Evolutionary conservation across 1,140 invertebrate genomes (phyloP).

Genomic region (Formica selysi): DNA sequence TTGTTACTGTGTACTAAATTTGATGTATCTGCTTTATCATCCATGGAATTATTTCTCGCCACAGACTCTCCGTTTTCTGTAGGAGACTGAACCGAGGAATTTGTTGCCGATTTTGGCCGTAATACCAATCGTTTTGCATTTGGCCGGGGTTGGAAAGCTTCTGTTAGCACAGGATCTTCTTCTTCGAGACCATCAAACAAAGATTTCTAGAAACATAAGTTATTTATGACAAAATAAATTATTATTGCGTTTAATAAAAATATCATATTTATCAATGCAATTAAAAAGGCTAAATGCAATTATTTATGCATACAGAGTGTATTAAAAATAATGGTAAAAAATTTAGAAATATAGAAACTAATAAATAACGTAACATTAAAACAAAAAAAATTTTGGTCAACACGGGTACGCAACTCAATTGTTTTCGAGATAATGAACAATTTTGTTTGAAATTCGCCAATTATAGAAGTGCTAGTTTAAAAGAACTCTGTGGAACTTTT

Average conservation of each 20-base stretch:
- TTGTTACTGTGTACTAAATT: conserved; percentile 54
- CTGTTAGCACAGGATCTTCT: conserved; percentile 88
- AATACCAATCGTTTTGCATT: conserved; percentile 89
- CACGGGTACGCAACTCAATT: too few species aligned
- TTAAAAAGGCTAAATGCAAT: too few species aligned
- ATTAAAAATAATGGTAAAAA: too few species aligned
- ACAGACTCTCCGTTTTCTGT: conserved; percentile 70
- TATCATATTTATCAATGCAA: background rate
- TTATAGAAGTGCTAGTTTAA: too few species aligned
- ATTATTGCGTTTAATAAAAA: background rate
- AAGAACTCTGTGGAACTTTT: too few species aligned
- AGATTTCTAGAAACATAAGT: conserved; percentile 86
- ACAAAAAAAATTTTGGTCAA: too few species aligned
- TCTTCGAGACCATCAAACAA: conserved; percentile 91
- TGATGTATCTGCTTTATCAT: conserved; percentile 51
- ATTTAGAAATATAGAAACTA: too few species aligned
- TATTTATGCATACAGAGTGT: too few species aligned
- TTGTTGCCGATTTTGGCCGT: conserved; percentile 80
- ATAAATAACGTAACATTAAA: too few species aligned
- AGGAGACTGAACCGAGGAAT: conserved; percentile 52
- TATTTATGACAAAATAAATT: conserved; percentile 14
- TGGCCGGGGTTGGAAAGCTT: conserved; percentile 89
- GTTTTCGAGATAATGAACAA: too few species aligned
- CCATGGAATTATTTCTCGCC: conserved; percentile 41
- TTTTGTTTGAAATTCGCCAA: too few species aligned